Conservation (phyloP, 1,140 invertebrate species). For the Euwallacea fornicatus region DNA sequence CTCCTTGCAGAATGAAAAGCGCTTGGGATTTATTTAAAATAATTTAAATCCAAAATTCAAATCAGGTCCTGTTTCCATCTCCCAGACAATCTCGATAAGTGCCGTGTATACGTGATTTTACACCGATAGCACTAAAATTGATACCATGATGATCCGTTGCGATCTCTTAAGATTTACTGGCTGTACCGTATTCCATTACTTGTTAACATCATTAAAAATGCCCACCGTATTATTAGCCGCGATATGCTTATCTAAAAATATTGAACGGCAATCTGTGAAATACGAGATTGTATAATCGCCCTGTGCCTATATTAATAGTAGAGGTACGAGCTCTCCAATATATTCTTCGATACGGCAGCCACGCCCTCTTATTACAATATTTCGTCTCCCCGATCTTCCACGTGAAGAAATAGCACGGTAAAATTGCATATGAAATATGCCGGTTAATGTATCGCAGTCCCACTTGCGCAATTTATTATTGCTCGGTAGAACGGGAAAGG, state of each 20-base stretch:
- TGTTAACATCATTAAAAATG: conserved; percentile 37
- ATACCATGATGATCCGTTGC: conserved; percentile 37
- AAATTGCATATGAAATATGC: conserved; percentile 17
- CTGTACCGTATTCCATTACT: conserved; percentile 34
- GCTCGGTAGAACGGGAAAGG: too few relatives aligned
- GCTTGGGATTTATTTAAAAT: too few relatives aligned
- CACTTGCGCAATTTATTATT: not conserved
- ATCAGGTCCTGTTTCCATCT: conserved; percentile 11
- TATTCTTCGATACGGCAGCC: conserved; percentile 15
- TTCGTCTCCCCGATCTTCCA: conserved; percentile 17
- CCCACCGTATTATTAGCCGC: conserved; percentile 29
- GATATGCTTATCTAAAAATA: conserved; percentile 36
- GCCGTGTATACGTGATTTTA: conserved; percentile 41
- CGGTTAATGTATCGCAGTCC: conserved; percentile 10
- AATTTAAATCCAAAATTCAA: not conserved
- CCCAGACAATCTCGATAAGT: conserved; percentile 30
- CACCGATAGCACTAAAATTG: conserved; percentile 41
- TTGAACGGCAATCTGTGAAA: conserved; percentile 35
- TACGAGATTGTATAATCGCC: conserved; percentile 35
- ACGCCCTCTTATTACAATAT: conserved; percentile 32
- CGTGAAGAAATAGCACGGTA: conserved; percentile 7
- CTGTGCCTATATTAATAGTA: conserved; percentile 32
- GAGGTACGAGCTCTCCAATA: conserved; percentile 29
- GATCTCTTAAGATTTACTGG: conserved; percentile 30
- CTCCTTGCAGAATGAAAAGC: too few relatives aligned